phyloP scores from a whole-genome alignment of 2,888 invertebrate species.

The Tigriopus californicus region DNA sequence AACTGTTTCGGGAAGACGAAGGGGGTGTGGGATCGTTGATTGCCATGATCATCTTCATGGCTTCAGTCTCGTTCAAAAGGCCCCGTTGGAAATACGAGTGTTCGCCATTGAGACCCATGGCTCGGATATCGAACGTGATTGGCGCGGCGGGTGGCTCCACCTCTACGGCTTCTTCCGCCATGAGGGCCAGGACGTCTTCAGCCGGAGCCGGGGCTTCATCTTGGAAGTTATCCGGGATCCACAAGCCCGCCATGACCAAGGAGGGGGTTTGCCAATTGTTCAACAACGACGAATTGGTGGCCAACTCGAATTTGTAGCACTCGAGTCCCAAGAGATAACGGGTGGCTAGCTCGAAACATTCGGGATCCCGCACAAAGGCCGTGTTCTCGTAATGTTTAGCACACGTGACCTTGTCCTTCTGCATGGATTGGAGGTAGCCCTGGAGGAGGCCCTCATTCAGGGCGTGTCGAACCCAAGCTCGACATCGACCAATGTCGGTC shows the following conservation, averaged over 20 bases:
- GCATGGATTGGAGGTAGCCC: slow-evolving; percentile 63
- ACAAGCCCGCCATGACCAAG: slow-evolving; percentile 60
- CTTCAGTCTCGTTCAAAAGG: slow-evolving; percentile 46
- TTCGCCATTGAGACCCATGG: background rate
- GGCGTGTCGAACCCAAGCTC: slow-evolving; percentile 75
- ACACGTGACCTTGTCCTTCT: slow-evolving; percentile 52
- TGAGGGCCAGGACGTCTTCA: slow-evolving; percentile 35
- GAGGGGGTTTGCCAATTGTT: slow-evolving; percentile 76
- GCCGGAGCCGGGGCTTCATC: background rate
- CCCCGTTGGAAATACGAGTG: slow-evolving; percentile 2
- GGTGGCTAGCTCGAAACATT: slow-evolving; percentile 56
- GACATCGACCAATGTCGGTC: slow-evolving; percentile 73
- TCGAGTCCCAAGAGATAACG: slow-evolving; percentile 56
- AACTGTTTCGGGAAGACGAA: slow-evolving; percentile 50
- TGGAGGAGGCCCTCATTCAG: slow-evolving; percentile 70
- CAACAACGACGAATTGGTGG: slow-evolving; percentile 62
- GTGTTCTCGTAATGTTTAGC: slow-evolving; percentile 61
- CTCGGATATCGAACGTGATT: background rate
- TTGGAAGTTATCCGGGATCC: slow-evolving; percentile 40
- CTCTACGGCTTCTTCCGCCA: slow-evolving; percentile 51
- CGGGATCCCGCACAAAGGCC: slow-evolving; percentile 63
- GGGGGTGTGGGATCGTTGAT: slow-evolving; percentile 17
- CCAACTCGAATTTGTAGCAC: slow-evolving; percentile 42
- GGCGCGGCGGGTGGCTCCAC: slow-evolving; percentile 28
- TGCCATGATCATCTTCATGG: slow-evolving; percentile 44